Base-by-base conservation (phyloP, 2,888 invertebrate genomes). In the Rhabditoides inermis region DNA sequence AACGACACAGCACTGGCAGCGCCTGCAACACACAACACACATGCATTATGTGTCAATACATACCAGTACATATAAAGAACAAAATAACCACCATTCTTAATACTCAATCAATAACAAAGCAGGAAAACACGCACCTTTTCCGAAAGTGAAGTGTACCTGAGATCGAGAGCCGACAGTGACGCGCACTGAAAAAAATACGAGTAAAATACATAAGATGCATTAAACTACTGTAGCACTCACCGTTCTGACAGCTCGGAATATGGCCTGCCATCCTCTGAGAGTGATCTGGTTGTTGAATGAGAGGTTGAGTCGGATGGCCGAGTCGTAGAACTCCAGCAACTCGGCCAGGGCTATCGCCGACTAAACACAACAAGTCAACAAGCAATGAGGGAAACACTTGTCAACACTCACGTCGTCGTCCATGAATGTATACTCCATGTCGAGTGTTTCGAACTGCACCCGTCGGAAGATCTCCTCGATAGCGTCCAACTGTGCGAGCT, bases 251-350 rank as follows among this genome's bases (percentile, higher is more conserved):
- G 87, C 85, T 65, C 85, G 82, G 30, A 85, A 84, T 63, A 88
- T 87, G 0, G 88, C 85, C 74, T 86, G 85, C 88, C 89, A 90
- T 10, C 88, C 89, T 39, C 87, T 80, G 42, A 83, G 81, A 51
- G 86, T 85, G 77, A 88, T 86, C 65, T 82, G 82, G 54, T 84
- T 81, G 77, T 88, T 88, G 47, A 84, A 85, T 30, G 85, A 85
- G 60, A 90, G 84, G 76, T 86, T 85, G 57, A 90, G 78, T 63
- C 84, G 82, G 0, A 83, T 81, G 1, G 86, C 84, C 41, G 88
- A 87, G 77, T 90, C 89, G 78, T 90, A 90, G 77, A 87, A 90
- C 77, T 90, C 90, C 59, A 90, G 83, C 87, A 90, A 89, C 77
- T 90, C 89, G 77, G 88, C 89, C 49, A 90, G 77, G 40, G 88